Conservation (phyloP, 2,888 invertebrate genomes). For the Drosophila nr. fundita region DNA sequence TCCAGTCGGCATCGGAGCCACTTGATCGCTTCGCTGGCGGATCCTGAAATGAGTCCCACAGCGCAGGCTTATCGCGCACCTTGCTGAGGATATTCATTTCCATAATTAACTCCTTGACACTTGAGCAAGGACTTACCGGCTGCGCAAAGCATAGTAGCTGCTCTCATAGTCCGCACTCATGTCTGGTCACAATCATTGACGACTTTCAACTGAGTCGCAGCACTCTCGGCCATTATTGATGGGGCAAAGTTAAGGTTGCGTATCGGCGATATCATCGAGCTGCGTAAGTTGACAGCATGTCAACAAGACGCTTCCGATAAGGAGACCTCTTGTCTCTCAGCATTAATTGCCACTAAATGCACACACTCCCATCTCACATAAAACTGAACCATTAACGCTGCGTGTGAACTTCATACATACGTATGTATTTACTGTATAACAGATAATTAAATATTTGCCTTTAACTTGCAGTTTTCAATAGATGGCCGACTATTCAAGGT, state of each 20-base stretch:
- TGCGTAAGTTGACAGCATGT: slow-evolving; percentile 71
- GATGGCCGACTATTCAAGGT: slow-evolving; percentile 13
- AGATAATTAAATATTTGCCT: slow-evolving; percentile 10
- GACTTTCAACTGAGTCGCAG: slow-evolving; percentile 54
- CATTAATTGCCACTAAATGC: slow-evolving; percentile 30
- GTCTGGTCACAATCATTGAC: slow-evolving; percentile 38
- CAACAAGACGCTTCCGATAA: slow-evolving; percentile 58
- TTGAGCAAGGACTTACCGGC: slow-evolving; percentile 45
- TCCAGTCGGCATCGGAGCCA: slow-evolving; percentile 88
- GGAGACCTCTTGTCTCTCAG: slow-evolving; percentile 17
- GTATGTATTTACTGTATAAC: background rate
- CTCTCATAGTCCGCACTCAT: slow-evolving; percentile 74
- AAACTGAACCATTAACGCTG: slow-evolving; percentile 12
- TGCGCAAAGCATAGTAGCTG: slow-evolving; percentile 56
- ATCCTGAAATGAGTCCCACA: slow-evolving; percentile 93
- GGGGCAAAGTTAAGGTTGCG: slow-evolving; percentile 44
- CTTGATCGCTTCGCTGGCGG: slow-evolving; percentile 89
- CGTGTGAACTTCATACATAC: slow-evolving; percentile 6
- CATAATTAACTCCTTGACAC: background rate
- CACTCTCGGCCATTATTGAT: slow-evolving; percentile 38
- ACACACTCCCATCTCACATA: slow-evolving; percentile 4
- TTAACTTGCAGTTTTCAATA: slow-evolving; percentile 8
- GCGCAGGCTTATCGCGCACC: slow-evolving; percentile 83
- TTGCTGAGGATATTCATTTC: slow-evolving; percentile 46
- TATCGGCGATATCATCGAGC: slow-evolving; percentile 43